Base-by-base conservation (phyloP, 2,888 invertebrate species). In the Drosophila aldrichi region DNA sequence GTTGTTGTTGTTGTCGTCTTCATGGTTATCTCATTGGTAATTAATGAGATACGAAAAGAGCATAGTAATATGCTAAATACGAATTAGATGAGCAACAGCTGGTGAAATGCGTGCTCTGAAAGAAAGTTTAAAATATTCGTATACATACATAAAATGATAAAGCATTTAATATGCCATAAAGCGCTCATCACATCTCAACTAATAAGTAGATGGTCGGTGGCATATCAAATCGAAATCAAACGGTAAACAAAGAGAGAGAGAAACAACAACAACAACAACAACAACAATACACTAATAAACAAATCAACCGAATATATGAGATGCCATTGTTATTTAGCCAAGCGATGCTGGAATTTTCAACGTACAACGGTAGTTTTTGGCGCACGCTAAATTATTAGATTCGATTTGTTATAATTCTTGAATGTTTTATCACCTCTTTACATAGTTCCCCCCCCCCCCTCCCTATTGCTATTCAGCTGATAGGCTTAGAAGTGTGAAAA, bases 361-460 rank as follows among this genome's bases (percentile, higher is more conserved):
- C 54, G 54, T 12, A 40, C 29, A 78, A 84, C 87, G 89, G 84
- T 86, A 88, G 20, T 38, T 88, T 88, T 88, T 88, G 87, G 89
- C 83, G 89, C 84, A 83, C 89, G 81, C 83, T 88, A 79, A 81
- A 86, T 88, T 88, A 86, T 80, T 72, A 67, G 62, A 78, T 55
- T 58, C 72, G 78, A 84, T 83, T 86, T 83, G 81, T 86, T 82
- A 88, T 88, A 70, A 70, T 75, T 82, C 74, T 70, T 34, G 7
- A 2, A 9, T 10, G 10, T 62, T 25, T 41, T 32, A n/a, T 32
- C 64, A 44, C 48, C 48, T 40, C 67, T 74, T 61, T 57, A 62
- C 49, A 70, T 69, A 64, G 63, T 69, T 69, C 52, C 51, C 40
- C n/a, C n/a, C n/a, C n/a, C n/a, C n/a, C n/a, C n/a, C n/a, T n/a